phyloP scores from a whole-genome alignment of 1,140 invertebrate species.

The Zaprionus vittiger region DNA sequence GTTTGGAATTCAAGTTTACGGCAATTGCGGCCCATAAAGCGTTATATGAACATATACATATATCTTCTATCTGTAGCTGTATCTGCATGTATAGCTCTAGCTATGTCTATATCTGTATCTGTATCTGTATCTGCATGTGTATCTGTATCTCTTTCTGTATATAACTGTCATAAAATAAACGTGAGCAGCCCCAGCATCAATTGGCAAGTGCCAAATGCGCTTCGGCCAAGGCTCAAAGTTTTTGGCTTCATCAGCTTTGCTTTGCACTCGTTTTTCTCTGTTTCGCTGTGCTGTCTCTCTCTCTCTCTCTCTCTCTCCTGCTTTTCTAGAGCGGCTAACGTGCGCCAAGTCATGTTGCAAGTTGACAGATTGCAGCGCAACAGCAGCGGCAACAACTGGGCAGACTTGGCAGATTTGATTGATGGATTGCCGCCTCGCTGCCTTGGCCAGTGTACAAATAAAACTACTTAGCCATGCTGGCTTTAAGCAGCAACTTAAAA shows the following conservation, averaged over 20 bases:
- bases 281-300: background rate
- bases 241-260: background rate
- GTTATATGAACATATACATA: background rate
- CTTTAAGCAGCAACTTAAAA: background rate
- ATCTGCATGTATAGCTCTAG: background rate
- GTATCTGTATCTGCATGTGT: background rate
- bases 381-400: conserved; percentile 17
- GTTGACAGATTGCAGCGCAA: conserved; percentile 33
- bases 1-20: conserved; percentile 23
- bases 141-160: background rate
- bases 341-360: conserved; percentile 37
- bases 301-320: background rate
- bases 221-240: conserved; percentile 25
- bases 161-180: conserved; percentile 7
- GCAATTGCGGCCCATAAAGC: conserved; percentile 21
- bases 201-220: conserved; percentile 16
- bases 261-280: background rate
- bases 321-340: conserved; percentile 14
- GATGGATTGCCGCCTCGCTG: conserved; percentile 4
- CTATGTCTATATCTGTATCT: background rate
- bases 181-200: background rate
- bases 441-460: background rate
- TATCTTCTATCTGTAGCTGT: background rate
- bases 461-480: conserved; percentile 8
- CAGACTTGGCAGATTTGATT: conserved; percentile 29